phyloP scores from a whole-genome alignment of 2,113 vertebrate species.

The Paedocypris sp. region DNA sequence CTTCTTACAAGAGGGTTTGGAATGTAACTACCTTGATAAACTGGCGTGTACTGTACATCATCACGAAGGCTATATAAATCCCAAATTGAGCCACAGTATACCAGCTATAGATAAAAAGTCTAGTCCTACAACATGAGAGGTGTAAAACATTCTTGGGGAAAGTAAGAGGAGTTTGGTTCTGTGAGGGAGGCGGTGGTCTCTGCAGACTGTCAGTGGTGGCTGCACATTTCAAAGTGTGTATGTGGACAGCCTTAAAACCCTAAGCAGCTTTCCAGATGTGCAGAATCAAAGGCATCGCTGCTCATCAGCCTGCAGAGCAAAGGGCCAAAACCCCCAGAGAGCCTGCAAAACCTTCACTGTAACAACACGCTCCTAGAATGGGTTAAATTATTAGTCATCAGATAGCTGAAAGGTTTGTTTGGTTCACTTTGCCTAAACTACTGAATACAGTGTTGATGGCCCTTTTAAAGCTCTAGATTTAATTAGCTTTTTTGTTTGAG shows the following conservation, averaged over 20 bases:
- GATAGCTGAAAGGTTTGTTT: conserved; percentile 13
- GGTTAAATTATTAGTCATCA: conserved; percentile 28
- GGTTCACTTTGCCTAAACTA: conserved; percentile 20
- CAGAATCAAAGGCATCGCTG: conserved; percentile 43
- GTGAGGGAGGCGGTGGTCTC: conserved; percentile 25
- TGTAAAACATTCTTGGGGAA: conserved; percentile 30
- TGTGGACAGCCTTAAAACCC: conserved; percentile 42
- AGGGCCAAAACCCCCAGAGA: conserved; percentile 8
- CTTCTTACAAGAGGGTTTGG: too few species aligned
- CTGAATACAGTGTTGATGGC: not conserved
- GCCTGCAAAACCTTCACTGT: not conserved
- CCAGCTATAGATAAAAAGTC: conserved; percentile 1
- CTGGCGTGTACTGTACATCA: too few species aligned
- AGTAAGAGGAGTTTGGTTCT: not conserved
- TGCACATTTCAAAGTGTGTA: conserved; percentile 51
- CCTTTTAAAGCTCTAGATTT: conserved; percentile 1
- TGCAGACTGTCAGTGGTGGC: conserved; percentile 55
- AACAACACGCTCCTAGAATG: conserved; percentile 13
- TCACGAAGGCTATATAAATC: too few species aligned
- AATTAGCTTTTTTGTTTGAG: conserved; percentile 1
- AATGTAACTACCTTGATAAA: too few species aligned
- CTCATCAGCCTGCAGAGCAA: conserved; percentile 14
- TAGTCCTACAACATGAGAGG: conserved; percentile 15
- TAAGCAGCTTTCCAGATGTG: conserved; percentile 52
- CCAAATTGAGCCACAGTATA: too few species aligned